These are phyloP conservation scores for Coendou prehensilis DNA, from an alignment of 2,797 vertebrate genomes.

Conservation along the genomic window DNA sequence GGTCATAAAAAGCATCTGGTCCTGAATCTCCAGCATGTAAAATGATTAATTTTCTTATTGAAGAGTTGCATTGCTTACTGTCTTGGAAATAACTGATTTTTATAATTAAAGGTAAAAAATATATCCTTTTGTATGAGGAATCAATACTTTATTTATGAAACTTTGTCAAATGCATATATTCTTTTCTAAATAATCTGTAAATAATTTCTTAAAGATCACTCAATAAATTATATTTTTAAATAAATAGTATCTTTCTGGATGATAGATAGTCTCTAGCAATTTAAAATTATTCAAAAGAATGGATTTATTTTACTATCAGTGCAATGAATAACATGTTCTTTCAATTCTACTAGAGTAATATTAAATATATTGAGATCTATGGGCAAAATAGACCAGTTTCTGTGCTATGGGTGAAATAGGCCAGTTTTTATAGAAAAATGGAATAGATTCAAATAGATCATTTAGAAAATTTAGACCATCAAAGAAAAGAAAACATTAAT, in stretches of 20 bases:
- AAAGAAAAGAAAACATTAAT: not conserved
- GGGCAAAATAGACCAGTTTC: not conserved
- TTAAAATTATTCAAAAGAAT: not conserved
- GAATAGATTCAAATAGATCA: not conserved
- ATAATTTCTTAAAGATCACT: not conserved
- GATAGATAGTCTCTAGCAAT: not conserved
- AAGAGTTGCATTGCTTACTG: slow-evolving; percentile 54
- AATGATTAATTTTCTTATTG: slow-evolving; percentile 72
- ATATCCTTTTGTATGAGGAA: not conserved
- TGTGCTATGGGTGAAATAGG: not conserved
- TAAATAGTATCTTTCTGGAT: not conserved
- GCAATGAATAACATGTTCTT: not conserved
- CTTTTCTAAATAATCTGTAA: slow-evolving; percentile 3
- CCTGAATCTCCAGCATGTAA: slow-evolving; percentile 66
- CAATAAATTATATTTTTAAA: slow-evolving; percentile 37
- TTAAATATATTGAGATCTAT: slow-evolving; percentile 6
- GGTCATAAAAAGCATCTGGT: slow-evolving; percentile 80
- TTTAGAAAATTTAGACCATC: not conserved
- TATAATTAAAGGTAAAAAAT: slow-evolving; percentile 55
- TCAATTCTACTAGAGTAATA: not conserved
- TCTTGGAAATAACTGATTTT: slow-evolving; percentile 44
- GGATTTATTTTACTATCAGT: not conserved
- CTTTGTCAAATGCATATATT: not conserved
- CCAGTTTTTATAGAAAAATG: not conserved
- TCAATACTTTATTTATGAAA: slow-evolving; percentile 12